Evolutionary conservation across 2,888 invertebrate species (phyloP), one percentile per base, ranked within the genome.

Genomic region (Esperia sulphurella): DNA sequence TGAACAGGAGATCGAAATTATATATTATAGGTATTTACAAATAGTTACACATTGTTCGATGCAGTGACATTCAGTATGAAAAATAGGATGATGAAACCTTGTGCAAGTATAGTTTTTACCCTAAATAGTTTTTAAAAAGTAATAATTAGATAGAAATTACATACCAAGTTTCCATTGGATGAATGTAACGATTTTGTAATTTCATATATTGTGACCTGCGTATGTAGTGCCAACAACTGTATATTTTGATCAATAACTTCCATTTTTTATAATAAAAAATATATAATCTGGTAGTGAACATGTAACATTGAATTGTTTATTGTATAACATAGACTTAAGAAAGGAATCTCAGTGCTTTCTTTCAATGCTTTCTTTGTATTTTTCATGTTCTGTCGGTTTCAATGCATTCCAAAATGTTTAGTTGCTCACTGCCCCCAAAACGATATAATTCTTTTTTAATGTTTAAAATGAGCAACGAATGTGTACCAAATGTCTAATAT

Each of bases 401-500:
- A 31, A 72, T 78, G 85, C 87, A 88, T 88, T 88, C 87, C 87
- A 83, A 65, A 68, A 69, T 75, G 61, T 79, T 80, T 63, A 63
- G 76, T 82, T 80, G 80, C 79, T 78, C 75, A 65, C 66, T 58
- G 14, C 61, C 59, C 58, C 68, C 63, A 61, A 55, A n/a, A 66
- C 65, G 67, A 71, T 62, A 65, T 65, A 47, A n/a, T 59, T 68
- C 64, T 63, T 53, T 71, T 35, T 69, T 66, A 68, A 69, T 71
- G 66, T 71, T 66, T 35, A 68, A 75, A 74, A 69, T 61, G 86
- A 87, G 89, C 88, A 89, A 89, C 88, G 88, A 89, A 88, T 82
- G 74, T 83, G 86, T 86, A 88, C 88, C 89, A 89, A 89, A 81
- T 84, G 73, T 79, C 74, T 78, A 77, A 76, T 65, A 71, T 73